These are phyloP conservation scores for Trachelus tabidus DNA, from an alignment of 2,888 invertebrate species.

Conservation along the genomic window DNA sequence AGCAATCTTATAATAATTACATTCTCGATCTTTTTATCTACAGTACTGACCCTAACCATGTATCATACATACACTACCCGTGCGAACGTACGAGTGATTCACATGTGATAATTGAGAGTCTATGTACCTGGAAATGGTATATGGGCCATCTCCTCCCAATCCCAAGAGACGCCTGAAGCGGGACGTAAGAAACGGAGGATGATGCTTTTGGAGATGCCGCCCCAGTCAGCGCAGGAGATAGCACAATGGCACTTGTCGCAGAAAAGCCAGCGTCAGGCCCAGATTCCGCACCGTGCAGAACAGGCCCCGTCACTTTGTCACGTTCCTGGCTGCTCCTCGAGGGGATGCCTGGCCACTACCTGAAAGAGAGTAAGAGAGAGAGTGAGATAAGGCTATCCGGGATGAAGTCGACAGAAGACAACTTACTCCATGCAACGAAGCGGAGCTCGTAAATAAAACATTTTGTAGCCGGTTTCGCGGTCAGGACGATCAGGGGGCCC, in stretches of 20 bases:
- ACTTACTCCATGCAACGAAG: neutral
- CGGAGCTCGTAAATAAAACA: conserved; percentile 48
- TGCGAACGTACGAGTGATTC: too few relatives aligned
- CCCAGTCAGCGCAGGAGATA: neutral
- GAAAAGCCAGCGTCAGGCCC: conserved; percentile 14
- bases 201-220: too few relatives aligned
- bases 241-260: conserved; percentile 30
- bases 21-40: too few relatives aligned
- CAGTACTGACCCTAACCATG: too few relatives aligned
- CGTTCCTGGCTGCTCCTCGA: conserved; percentile 15
- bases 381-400: conserved; percentile 19
- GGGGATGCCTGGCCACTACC: neutral
- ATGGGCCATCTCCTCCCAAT: too few relatives aligned
- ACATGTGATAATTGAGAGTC: too few relatives aligned
- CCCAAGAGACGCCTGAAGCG: too few relatives aligned
- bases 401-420: conserved; percentile 8
- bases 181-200: too few relatives aligned
- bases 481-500: conserved; percentile 37
- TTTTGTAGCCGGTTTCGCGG: conserved; percentile 54
- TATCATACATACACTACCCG: too few relatives aligned
- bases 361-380: conserved; percentile 26
- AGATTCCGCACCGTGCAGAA: neutral
- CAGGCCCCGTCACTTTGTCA: conserved; percentile 11
- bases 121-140: too few relatives aligned
- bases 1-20: too few relatives aligned